These are phyloP conservation scores for Leptogaster cylindrica DNA, from an alignment of 2,888 invertebrate species.

Conservation along the genomic window DNA sequence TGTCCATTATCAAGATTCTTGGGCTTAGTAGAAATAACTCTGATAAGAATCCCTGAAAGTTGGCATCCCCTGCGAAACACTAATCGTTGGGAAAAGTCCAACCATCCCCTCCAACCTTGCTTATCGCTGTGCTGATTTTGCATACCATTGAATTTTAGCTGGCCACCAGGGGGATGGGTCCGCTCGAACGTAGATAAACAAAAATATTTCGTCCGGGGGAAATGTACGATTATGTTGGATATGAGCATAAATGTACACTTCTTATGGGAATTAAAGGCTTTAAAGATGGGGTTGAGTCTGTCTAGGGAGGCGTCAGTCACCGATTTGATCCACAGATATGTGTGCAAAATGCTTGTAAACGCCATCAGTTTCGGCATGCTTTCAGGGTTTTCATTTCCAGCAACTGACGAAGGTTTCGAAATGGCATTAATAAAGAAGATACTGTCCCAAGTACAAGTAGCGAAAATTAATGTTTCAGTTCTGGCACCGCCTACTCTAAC, in stretches of 20 bases:
- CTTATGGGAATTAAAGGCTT: conserved; percentile 26
- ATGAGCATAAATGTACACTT: background rate
- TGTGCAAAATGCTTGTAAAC: conserved; percentile 47
- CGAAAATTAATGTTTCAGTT: background rate
- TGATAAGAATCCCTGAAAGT: background rate
- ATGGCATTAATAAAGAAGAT: conserved; percentile 13
- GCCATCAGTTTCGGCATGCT: conserved; percentile 42
- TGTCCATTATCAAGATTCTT: background rate
- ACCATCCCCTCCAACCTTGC: background rate
- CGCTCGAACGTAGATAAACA: conserved; percentile 26
- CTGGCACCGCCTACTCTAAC: background rate
- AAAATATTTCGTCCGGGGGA: conserved; percentile 9
- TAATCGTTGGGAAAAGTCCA: background rate
- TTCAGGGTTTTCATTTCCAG: conserved; percentile 16
- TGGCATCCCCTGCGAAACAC: background rate
- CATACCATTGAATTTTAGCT: conserved; percentile 29
- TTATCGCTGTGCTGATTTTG: conserved; percentile 24
- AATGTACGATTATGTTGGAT: conserved; percentile 15
- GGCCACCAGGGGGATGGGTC: conserved; percentile 24
- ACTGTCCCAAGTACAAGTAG: conserved; percentile 1
- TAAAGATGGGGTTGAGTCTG: background rate
- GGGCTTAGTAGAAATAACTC: background rate
- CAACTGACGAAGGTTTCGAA: conserved; percentile 21
- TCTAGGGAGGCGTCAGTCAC: conserved; percentile 2
- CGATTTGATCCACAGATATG: conserved; percentile 45